Evolutionary conservation across 2,797 vertebrate species (phyloP), one percentile per base, ranked within the genome.

Genomic region (Danio choprae): DNA sequence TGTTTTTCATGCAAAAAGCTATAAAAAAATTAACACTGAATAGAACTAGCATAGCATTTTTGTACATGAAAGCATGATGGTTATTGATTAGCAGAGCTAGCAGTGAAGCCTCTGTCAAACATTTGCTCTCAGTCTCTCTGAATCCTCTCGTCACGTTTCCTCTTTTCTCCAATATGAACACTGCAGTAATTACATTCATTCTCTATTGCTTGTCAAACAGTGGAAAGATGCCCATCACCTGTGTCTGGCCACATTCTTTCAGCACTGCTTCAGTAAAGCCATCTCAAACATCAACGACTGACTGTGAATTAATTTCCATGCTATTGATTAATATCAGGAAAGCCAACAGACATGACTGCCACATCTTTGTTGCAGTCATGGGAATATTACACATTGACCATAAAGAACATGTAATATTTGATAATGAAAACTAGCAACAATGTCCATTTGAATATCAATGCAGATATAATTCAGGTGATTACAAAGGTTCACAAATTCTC

Each of bases 201-300:
- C 40, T 16, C 22, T 51, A 68, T 58, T 22, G n/a, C 51, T 58
- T 48, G 87, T 73, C 88, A 70, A 81, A 89, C 71, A 86, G 77
- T 8, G 76, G 70, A 80, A 43, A 74, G 70, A 69, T 60, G 71
- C 81, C 77, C 80, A 77, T 82, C 74, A 82, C 63, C 80, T 77
- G 80, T 56, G 67, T 51, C 62, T 60, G 43, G 22, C 36, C 65
- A 20, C 22, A 56, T 18, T 41, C 51, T 56, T 29, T 41, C 68
- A 43, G 71, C 64, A 68, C 46, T 70, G 53, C 36, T 48, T 63
- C 36, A 77, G 68, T 59, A 71, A 53, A 71, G 56, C 58, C 67
- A 41, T 58, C 70, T 58, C 40, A 77, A 56, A 77, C 62, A 68
- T 44, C 64, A 68, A 48, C 12, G 29, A 77, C 67, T 60, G 56